A percentile compares a stretch with the other conserved stretches of the same genome.
These are phyloP conservation scores for Etheostoma spectabile DNA, from an alignment of 2,113 vertebrate species.

Conservation along the genomic window DNA sequence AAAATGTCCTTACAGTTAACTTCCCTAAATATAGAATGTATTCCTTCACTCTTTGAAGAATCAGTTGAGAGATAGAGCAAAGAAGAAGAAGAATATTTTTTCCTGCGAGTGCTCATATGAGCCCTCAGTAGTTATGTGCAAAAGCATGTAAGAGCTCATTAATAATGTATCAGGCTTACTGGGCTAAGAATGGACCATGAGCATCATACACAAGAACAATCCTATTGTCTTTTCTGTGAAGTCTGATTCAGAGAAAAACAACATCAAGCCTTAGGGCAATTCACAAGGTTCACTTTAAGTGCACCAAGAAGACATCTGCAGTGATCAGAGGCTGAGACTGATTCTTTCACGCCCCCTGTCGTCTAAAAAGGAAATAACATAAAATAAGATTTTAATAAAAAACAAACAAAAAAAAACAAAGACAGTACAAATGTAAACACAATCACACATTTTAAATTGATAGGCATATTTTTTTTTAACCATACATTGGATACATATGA, in stretches of 20 bases:
- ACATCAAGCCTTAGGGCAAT: conserved; percentile 50
- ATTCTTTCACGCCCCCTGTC: conserved; percentile 61
- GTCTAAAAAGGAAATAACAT: conserved; percentile 26
- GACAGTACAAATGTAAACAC: neutral
- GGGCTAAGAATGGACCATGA: neutral
- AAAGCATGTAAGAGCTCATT: conserved; percentile 45
- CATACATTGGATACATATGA: neutral
- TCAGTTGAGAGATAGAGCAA: neutral
- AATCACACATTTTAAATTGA: neutral
- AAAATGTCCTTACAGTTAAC: neutral
- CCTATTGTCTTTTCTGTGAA: conserved; percentile 61
- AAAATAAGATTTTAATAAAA: neutral
- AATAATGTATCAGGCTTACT: conserved; percentile 41
- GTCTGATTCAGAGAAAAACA: conserved; percentile 64
- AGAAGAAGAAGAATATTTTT: no score
- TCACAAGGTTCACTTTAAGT: conserved; percentile 72
- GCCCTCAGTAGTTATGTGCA: conserved; percentile 6
- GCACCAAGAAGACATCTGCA: conserved; percentile 39
- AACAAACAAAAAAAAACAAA: neutral
- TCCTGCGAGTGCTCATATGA: neutral
- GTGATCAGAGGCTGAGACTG: neutral
- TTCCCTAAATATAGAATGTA: neutral
- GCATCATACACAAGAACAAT: conserved; percentile 32
- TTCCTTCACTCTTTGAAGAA: neutral
- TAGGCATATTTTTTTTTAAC: neutral